Base-by-base conservation (phyloP, 2,888 invertebrate species). In the Macrosiphum euphorbiae region DNA sequence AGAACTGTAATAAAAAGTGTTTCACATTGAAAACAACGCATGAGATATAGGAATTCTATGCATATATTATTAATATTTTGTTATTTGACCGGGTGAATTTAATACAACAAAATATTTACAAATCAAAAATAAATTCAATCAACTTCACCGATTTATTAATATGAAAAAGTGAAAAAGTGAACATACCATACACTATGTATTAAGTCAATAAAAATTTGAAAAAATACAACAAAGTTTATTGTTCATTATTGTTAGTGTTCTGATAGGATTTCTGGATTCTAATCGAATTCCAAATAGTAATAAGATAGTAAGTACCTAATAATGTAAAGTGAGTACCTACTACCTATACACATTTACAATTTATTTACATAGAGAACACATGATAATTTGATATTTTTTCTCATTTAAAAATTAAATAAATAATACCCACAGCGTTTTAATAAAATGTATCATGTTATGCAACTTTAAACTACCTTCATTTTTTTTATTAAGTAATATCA, bases 381-480 rank as follows among this genome's bases (percentile, higher is more conserved):
- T 78, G 78, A 78, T 78, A 41, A 78, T 78, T 20, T 78, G 20
- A 78, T 78, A 78, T 78, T 78, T 78, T 67, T 78, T 35, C 78
- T 78, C 78, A 78, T 78, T 78, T 78, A 35, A 78, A 78, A 78
- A 78, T 78, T 78, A 35, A 35, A 78, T 35, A 20, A 78, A 78
- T 78, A 78, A 78, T 78, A 35, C 20, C 35, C 3, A 78, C 35
- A 78, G 35, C 20, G 35, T 35, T 78, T 78, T 78, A 35, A 78
- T 78, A 78, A 35, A 78, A 78, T 1, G 35, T 41, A 78, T 78
- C 20, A 8, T 78, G 35, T 78, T 78, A 78, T 78, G 20, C 35
- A 78, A 20, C 78, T 78, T 78, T 78, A 78, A 78, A 78, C 35
- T 35, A 78, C 35, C 35, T 78, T 3, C 20, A 35, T 78, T 35